Evolutionary conservation across 2,113 vertebrate species (phyloP).

Genomic region (Syngnathus typhle): DNA sequence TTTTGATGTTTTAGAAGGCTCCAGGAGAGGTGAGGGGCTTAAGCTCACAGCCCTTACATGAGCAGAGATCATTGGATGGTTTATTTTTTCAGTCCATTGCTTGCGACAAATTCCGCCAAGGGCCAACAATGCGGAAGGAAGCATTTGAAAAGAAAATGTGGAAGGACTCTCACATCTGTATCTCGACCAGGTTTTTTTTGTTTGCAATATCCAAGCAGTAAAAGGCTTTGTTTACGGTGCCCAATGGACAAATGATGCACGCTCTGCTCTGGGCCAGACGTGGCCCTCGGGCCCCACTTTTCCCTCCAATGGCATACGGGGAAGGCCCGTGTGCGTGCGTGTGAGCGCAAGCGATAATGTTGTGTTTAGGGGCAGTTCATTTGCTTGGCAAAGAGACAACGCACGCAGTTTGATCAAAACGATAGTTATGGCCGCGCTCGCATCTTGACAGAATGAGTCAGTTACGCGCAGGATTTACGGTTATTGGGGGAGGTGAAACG

Average conservation of each 20-base stretch:
- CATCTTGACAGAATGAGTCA: slow-evolving; percentile 19
- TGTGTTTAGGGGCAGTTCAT: slow-evolving; percentile 30
- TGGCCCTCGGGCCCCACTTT: background rate
- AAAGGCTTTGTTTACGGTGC: background rate
- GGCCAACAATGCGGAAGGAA: background rate
- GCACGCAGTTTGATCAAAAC: slow-evolving; percentile 46
- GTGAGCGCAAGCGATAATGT: background rate
- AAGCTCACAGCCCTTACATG: slow-evolving; percentile 24
- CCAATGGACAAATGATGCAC: no score
- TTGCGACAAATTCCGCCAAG: background rate
- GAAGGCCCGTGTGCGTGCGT: background rate
- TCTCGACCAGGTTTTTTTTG: background rate
- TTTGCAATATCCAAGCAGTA: background rate
- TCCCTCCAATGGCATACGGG: background rate
- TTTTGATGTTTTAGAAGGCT: slow-evolving; percentile 17
- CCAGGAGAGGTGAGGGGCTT: slow-evolving; percentile 16
- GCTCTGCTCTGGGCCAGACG: background rate
- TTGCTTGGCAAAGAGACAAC: slow-evolving; percentile 19
- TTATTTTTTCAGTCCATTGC: background rate
- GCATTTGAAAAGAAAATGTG: background rate
- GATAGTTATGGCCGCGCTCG: slow-evolving; percentile 36
- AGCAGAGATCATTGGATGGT: slow-evolving; percentile 21
- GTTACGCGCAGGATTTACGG: slow-evolving; percentile 44
- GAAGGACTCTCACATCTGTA: background rate
- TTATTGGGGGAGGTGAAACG: slow-evolving; percentile 32